Base-by-base conservation (phyloP, 2,113 vertebrate species). In the Phylloscopus trochilus region DNA sequence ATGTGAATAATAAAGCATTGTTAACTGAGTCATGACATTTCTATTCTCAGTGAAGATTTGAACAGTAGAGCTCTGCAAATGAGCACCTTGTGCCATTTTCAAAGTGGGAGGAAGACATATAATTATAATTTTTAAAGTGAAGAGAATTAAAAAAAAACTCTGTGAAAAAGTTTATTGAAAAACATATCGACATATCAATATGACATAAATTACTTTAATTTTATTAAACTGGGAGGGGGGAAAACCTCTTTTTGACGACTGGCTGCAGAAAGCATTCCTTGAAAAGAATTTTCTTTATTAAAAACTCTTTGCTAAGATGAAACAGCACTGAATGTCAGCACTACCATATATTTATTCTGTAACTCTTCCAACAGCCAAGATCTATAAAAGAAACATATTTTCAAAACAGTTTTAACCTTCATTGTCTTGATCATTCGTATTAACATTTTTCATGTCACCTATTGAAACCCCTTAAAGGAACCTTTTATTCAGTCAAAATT, bases 11-110 rank as follows among this genome's bases (percentile, higher is more conserved):
- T 97, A 98, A 97, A 97, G 97, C 98, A 98, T 97, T 98, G 98
- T 98, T 98, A 98, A 98, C 97, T 97, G 97, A 98, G 97, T 98
- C 97, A 97, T 98, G 98, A 98, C 98, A 98, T 98, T 97, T 97
- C 97, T 97, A 98, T 98, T 98, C 97, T 97, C 96, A 96, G 96
- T 91, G 96, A 97, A 81, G 87, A 97, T 97, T 97, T 96, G 95
- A 98, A 97, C 96, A 84, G 97, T 95, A 98, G 97, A 98, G 96
- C 93, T 97, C 95, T 92, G 95, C 97, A 98, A 98, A 97, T 97
- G 97, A 98, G 95, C 96, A 97, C 97, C 97, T 97, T 97, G 95
- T 96, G 93, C 97, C 97, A 96, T 95, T 97, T 97, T 98, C 97
- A 96, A 97, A 97, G 97, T 97, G 95, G 97, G 96, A 98, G 97